Evolutionary conservation across 2,797 vertebrate genomes (phyloP), one percentile per base, ranked within the genome.

Genomic region (Sebastes kiyomatsui): DNA sequence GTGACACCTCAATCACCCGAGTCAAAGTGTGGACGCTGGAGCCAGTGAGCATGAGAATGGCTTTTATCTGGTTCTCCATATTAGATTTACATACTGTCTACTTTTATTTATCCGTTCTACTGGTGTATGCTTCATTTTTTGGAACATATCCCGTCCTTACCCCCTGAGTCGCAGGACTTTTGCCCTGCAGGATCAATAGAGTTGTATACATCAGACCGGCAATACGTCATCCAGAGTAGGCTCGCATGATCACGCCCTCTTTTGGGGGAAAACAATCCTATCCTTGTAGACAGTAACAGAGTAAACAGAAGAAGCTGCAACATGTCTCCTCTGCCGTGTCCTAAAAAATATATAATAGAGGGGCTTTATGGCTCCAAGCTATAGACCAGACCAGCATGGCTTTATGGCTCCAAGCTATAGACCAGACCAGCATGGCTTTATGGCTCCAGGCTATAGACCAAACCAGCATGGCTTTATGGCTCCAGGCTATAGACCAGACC

Each of bases 1-100:
- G 20, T 49, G 61, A 81, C 49, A 58, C 75, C 81, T 89, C 69
- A 72, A 65, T 82, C 77, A 65, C 66, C 70, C 2, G 7, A 67
- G 75, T 59, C 75, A 82, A 30, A 69, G 62, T 5, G 67, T 20
- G 74, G 66, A 87, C 16, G 3, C 14, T 28, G 33, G 25, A 60
- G 20, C 20, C 35, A 42, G 38, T 1, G 16, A 56, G 49, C 42
- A 9, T 6, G 54, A 38, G 28, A 13, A 18, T 2, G 46, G 32
- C 35, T 65, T 72, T 23, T 25, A 28, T 54, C 9, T 18, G 22
- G 5, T 1, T 56, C 14, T 1, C 5, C 1, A 0, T 35, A 62
- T 28, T 65, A 27, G 2, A 30, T 23, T 30, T 3, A 16, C 18
- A 62, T 25, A 13, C 13, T 5, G 5, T 28, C 2, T 12, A 5